Evolutionary conservation across 2,888 invertebrate species (phyloP).

Genomic region (Heteromyza rotundicornis): DNA sequence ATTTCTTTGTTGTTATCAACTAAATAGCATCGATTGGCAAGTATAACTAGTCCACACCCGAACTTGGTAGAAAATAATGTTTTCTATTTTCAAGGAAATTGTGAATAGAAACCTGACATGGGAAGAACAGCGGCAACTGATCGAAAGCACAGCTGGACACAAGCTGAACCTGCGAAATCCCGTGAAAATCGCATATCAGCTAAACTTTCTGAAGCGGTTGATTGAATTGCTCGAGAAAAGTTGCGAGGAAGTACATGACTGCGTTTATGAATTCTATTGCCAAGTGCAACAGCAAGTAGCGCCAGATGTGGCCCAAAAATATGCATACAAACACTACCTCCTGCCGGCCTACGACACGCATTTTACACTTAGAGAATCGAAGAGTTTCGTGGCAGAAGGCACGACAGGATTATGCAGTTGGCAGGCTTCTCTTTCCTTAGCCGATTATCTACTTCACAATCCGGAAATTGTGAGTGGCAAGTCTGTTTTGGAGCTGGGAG

Average conservation of each 20-base stretch:
- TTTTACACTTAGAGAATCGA: constrained; percentile 73
- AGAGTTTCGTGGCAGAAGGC: constrained; percentile 75
- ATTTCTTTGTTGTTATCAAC: constrained; percentile 55
- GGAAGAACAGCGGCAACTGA: constrained; percentile 68
- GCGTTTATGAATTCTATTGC: constrained; percentile 70
- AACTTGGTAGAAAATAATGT: neutral
- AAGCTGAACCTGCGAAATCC: constrained; percentile 68
- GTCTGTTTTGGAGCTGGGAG: constrained; percentile 75
- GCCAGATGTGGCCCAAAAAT: constrained; percentile 46
- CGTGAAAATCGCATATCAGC: constrained; percentile 68
- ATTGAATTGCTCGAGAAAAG: constrained; percentile 66
- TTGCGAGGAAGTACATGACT: constrained; percentile 69
- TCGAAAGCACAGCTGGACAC: constrained; percentile 68
- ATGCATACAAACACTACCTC: constrained; percentile 71
- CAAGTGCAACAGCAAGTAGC: constrained; percentile 61
- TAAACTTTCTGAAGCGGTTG: constrained; percentile 71
- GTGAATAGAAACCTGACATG: constrained; percentile 43
- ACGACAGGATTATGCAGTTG: constrained; percentile 82
- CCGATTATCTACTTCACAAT: constrained; percentile 74
- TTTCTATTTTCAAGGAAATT: neutral
- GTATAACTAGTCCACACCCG: constrained; percentile 38
- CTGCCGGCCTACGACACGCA: constrained; percentile 49
- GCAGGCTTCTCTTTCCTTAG: constrained; percentile 77
- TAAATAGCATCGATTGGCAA: constrained; percentile 50
- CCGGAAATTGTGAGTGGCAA: constrained; percentile 65